These are phyloP conservation scores for Lasioglossum vierecki DNA, from an alignment of 2,888 invertebrate species.

Conservation along the genomic window DNA sequence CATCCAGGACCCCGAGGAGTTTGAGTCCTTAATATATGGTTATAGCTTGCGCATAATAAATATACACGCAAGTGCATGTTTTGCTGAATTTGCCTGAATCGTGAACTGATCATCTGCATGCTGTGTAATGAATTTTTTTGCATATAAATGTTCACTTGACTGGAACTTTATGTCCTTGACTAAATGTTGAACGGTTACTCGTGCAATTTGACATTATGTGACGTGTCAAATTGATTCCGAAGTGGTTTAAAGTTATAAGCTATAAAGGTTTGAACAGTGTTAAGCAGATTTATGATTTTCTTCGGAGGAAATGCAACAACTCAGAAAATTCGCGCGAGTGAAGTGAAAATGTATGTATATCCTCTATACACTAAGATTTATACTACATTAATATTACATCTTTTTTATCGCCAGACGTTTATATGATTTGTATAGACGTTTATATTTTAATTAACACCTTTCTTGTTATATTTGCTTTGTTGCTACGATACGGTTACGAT, in stretches of 20 bases:
- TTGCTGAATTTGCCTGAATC: slow-evolving; percentile 28
- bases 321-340: slow-evolving; percentile 1
- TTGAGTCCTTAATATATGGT: background rate
- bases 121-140: slow-evolving; percentile 26
- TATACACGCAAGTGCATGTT: slow-evolving; percentile 35
- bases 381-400: slow-evolving; percentile 10
- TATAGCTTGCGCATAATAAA: slow-evolving; percentile 23
- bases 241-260: background rate
- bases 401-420: slow-evolving; percentile 31
- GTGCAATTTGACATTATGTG: slow-evolving; percentile 8
- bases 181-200: background rate
- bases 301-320: background rate
- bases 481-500: slow-evolving; percentile 23
- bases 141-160: slow-evolving; percentile 21
- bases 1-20: background rate
- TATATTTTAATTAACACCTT: slow-evolving; percentile 24
- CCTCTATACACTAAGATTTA: background rate
- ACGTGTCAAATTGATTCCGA: background rate
- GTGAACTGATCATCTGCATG: slow-evolving; percentile 42
- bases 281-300: slow-evolving; percentile 16
- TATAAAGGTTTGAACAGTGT: slow-evolving; percentile 1
- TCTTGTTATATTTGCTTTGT: slow-evolving; percentile 18
- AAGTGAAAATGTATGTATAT: slow-evolving; percentile 16
- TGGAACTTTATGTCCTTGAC: background rate
- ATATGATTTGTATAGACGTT: slow-evolving; percentile 11